Percentiles rank a stretch among this genome's conserved stretches.
Conservation (phyloP, 2,113 vertebrate genomes). For the Cyphomyrus plagiostoma region DNA sequence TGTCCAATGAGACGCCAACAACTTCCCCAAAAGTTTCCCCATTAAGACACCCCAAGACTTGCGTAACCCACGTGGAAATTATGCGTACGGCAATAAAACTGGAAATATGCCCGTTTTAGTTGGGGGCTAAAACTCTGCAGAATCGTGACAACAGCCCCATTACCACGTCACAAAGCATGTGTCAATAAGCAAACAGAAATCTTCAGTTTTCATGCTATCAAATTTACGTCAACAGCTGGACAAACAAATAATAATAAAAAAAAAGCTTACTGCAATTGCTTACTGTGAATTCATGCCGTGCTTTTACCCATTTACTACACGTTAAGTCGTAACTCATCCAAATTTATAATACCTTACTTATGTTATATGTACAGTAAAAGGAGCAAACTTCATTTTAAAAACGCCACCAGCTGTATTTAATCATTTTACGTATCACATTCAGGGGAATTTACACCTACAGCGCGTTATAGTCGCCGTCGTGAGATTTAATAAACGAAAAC, state of each 20-base stretch:
- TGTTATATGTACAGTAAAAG: background rate
- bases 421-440: background rate
- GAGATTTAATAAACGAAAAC: background rate
- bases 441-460: background rate
- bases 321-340: background rate
- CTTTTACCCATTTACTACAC: background rate
- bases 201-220: background rate
- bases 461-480: background rate
- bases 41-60: background rate
- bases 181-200: background rate
- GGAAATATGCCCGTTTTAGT: background rate
- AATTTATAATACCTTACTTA: background rate
- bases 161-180: background rate
- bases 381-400: background rate
- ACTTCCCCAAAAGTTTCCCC: constrained; percentile 14
- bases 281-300: background rate
- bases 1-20: background rate
- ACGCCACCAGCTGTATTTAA: background rate
- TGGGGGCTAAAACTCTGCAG: background rate
- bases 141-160: background rate
- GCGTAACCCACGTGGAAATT: background rate
- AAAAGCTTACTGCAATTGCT: background rate
- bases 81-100: background rate
- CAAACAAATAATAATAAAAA: background rate
- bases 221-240: background rate